These are phyloP conservation scores for Pelvicachromis taeniatus DNA, from an alignment of 2,113 vertebrate species.

Conservation along the genomic window DNA sequence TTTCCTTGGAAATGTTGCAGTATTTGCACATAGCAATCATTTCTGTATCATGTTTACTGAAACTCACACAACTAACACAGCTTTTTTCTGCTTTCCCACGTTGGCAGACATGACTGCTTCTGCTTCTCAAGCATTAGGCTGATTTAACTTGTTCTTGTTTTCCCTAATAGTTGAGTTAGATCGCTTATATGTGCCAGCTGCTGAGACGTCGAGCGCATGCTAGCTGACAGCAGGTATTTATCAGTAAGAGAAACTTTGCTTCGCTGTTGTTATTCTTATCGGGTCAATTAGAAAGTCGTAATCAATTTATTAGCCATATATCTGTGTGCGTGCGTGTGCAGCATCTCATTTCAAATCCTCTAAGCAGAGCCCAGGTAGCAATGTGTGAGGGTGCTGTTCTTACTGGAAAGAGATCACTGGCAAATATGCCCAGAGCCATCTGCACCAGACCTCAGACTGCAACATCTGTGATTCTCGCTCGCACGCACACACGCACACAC, in stretches of 20 bases:
- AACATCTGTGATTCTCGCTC: constrained; percentile 62
- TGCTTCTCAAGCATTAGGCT: background rate
- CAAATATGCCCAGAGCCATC: constrained; percentile 57
- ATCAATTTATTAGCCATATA: background rate
- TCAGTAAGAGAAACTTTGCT: background rate
- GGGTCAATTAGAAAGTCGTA: background rate
- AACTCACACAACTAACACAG: background rate
- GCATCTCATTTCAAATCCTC: constrained; percentile 25
- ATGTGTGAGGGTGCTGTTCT: constrained; percentile 43
- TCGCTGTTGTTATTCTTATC: background rate
- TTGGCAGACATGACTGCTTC: background rate
- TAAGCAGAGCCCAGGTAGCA: constrained; percentile 42
- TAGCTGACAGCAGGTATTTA: background rate
- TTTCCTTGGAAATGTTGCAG: background rate
- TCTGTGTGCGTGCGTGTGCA: background rate
- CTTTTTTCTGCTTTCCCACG: background rate
- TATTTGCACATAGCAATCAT: background rate
- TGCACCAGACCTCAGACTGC: constrained; percentile 60
- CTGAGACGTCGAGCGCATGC: background rate
- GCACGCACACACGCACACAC: background rate
- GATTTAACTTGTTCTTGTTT: background rate
- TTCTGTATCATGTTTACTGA: background rate
- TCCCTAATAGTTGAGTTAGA: background rate
- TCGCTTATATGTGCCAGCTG: background rate
- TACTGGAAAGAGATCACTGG: constrained; percentile 68